phyloP scores from a whole-genome alignment of 2,797 vertebrate species.

The Peromyscus aztecus region DNA sequence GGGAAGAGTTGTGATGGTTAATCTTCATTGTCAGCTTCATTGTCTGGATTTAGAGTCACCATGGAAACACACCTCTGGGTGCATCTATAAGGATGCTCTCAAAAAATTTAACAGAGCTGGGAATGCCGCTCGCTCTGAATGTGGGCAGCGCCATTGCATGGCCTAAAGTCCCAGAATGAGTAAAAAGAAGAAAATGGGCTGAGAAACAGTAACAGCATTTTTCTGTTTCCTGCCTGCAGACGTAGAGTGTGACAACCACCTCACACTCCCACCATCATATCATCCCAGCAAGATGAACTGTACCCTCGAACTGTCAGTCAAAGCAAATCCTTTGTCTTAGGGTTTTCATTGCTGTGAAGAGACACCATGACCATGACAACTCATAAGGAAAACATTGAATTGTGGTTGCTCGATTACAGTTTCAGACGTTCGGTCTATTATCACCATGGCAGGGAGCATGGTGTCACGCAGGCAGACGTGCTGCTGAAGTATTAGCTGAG shows the following conservation, averaged over 20 bases:
- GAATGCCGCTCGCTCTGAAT: neutral
- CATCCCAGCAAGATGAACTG: neutral
- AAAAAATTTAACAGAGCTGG: neutral
- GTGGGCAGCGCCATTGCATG: neutral
- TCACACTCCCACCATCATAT: neutral
- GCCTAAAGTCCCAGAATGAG: neutral
- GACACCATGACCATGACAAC: neutral
- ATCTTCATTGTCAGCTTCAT: neutral
- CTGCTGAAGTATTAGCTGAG: neutral
- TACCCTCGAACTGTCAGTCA: neutral
- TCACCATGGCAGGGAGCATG: neutral
- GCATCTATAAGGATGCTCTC: neutral
- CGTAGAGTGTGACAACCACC: neutral
- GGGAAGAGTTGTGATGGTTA: neutral
- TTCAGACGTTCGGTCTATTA: neutral
- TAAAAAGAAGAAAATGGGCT: neutral
- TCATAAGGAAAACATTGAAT: neutral
- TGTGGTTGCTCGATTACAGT: neutral
- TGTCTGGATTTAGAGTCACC: neutral
- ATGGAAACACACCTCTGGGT: neutral
- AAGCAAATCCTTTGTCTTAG: neutral
- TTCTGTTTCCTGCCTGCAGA: neutral
- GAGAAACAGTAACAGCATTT: neutral
- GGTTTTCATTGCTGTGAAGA: neutral
- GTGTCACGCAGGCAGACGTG: neutral